phyloP scores from a whole-genome alignment of 2,113 vertebrate species.

The Geococcyx californianus region DNA sequence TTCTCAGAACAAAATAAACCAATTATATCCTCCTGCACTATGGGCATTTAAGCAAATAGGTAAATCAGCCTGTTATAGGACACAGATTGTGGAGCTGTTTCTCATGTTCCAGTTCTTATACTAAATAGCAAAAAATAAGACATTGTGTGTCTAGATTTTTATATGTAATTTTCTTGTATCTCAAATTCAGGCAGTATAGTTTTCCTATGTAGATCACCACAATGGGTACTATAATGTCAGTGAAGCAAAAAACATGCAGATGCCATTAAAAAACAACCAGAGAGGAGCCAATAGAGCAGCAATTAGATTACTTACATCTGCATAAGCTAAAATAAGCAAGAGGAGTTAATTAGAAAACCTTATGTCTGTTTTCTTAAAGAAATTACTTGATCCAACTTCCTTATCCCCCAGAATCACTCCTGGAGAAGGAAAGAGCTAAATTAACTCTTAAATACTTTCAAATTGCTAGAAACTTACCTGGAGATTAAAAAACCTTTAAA shows the following conservation, averaged over 20 bases:
- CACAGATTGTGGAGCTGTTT: not conserved
- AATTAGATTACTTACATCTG: slow-evolving; percentile 59
- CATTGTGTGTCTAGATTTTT: slow-evolving; percentile 36
- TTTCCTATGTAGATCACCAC: slow-evolving; percentile 41
- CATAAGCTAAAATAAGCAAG: slow-evolving; percentile 4
- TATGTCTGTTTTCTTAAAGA: slow-evolving; percentile 37
- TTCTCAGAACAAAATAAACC: not conserved
- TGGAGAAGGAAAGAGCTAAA: not conserved
- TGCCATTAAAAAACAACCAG: slow-evolving; percentile 53
- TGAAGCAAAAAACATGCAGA: slow-evolving; percentile 63
- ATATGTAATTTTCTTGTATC: slow-evolving; percentile 41
- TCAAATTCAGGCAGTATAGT: slow-evolving; percentile 10
- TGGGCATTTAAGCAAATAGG: not conserved
- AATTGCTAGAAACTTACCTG: not conserved
- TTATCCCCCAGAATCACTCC: not conserved
- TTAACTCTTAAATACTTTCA: not conserved
- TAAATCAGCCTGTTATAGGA: not conserved
- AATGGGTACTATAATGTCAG: slow-evolving; percentile 44
- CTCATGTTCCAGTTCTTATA: slow-evolving; percentile 10
- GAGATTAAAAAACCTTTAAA: not conserved
- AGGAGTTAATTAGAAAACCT: slow-evolving; percentile 54
- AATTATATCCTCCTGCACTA: not conserved
- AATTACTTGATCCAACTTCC: slow-evolving; percentile 28
- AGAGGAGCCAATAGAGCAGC: slow-evolving; percentile 44
- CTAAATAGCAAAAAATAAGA: not conserved